Evolutionary conservation across 2,113 vertebrate species (phyloP).

Genomic region (Lathamus discolor): DNA sequence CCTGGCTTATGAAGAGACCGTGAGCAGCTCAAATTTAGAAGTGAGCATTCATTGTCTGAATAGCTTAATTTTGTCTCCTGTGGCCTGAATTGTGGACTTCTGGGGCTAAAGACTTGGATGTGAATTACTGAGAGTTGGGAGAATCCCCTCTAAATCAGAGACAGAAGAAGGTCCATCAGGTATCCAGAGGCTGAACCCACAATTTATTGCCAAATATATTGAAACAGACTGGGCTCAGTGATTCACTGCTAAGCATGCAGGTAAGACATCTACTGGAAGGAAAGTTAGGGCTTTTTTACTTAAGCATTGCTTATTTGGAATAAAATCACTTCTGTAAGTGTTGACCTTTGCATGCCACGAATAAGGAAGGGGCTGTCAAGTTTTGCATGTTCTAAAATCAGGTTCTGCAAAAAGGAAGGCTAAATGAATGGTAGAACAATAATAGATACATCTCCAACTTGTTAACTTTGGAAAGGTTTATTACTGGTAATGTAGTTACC

Average conservation of each 20-base stretch:
- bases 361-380: not conserved
- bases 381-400: not conserved
- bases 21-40: not conserved
- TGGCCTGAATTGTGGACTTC: not conserved
- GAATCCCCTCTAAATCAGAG: not conserved
- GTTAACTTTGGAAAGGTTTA: not conserved
- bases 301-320: not conserved
- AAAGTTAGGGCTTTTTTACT: not conserved
- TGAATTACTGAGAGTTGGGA: not conserved
- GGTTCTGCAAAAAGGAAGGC: not conserved
- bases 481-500: not conserved
- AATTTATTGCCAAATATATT: not conserved
- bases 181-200: not conserved
- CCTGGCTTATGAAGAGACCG: not conserved
- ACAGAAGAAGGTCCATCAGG: not conserved
- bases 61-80: not conserved
- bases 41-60: not conserved
- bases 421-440: not conserved
- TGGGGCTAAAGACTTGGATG: not conserved
- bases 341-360: not conserved
- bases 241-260: not conserved
- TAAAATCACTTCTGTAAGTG: not conserved
- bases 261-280: not conserved
- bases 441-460: not conserved
- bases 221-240: not conserved